Percentiles rank a stretch among this genome's conserved stretches.
These are phyloP conservation scores for Acronicta leporina DNA, from an alignment of 2,888 invertebrate genomes.

Conservation along the genomic window DNA sequence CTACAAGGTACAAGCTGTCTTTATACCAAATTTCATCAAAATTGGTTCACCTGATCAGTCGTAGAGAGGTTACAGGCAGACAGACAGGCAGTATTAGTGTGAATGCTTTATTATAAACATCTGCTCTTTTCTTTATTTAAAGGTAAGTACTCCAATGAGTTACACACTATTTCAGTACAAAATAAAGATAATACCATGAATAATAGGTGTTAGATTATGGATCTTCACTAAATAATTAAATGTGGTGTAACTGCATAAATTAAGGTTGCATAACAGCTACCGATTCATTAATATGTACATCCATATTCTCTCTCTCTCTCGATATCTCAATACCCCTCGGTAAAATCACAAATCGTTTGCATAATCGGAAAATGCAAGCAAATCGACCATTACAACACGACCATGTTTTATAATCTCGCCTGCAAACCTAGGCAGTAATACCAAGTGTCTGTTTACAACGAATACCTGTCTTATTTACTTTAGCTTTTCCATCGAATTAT, in stretches of 20 bases:
- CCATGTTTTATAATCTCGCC: constrained; percentile 27
- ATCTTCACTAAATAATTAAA: no score
- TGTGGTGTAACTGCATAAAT: background rate
- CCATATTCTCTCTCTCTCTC: constrained; percentile 9
- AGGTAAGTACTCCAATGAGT: no score
- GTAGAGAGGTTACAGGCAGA: no score
- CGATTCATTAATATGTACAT: constrained; percentile 17
- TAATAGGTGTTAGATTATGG: no score
- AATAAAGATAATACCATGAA: no score
- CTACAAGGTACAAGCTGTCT: no score
- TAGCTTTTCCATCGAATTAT: constrained; percentile 47
- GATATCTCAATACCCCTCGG: constrained; percentile 6
- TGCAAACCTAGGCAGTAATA: constrained; percentile 23
- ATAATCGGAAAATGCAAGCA: constrained; percentile 35
- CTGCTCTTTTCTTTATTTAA: no score
- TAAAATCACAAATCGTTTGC: constrained; percentile 34
- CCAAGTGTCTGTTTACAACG: constrained; percentile 36
- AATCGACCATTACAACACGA: constrained; percentile 11
- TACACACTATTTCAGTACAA: no score
- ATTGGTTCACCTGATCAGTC: no score
- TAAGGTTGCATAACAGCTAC: constrained; percentile 19
- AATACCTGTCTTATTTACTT: constrained; percentile 28
- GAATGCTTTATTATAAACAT: no score
- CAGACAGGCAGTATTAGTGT: no score
- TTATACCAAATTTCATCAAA: no score